Evolutionary conservation across 35 echinoderm and acorn worm genomes (phyloP).

Genomic region (Heliocidaris erythrogramma): DNA sequence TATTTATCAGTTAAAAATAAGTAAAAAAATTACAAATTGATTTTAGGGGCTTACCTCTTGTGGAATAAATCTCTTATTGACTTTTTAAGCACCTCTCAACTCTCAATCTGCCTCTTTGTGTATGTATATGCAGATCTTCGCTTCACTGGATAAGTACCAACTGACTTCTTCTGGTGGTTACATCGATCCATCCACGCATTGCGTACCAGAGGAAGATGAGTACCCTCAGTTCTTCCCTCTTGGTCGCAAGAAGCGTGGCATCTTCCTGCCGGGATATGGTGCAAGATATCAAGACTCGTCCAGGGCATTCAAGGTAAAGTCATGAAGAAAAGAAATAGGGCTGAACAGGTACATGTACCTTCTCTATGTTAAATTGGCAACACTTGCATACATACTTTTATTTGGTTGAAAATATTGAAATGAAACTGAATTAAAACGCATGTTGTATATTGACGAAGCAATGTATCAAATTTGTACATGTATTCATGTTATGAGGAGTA

Average conservation of each 20-base stretch:
- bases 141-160: constrained; percentile 45
- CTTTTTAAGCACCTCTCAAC: neutral
- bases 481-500: neutral
- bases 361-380: neutral
- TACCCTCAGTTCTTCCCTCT: constrained; percentile 49
- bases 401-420: no score
- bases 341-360: neutral
- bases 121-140: constrained; percentile 30
- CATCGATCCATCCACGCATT: constrained; percentile 29
- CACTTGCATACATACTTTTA: neutral
- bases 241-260: constrained; percentile 32
- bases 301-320: constrained; percentile 52
- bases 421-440: no score
- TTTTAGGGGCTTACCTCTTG: neutral
- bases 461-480: no score
- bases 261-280: constrained; percentile 4
- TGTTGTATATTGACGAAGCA: no score
- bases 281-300: constrained; percentile 49
- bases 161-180: constrained; percentile 52
- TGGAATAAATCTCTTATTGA: neutral
- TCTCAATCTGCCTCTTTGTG: neutral
- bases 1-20: neutral
- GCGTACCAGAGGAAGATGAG: neutral
- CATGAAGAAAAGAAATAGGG: neutral
- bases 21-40: neutral